Conservation (phyloP, 2,888 invertebrate genomes). For the Tribolium freemani region DNA sequence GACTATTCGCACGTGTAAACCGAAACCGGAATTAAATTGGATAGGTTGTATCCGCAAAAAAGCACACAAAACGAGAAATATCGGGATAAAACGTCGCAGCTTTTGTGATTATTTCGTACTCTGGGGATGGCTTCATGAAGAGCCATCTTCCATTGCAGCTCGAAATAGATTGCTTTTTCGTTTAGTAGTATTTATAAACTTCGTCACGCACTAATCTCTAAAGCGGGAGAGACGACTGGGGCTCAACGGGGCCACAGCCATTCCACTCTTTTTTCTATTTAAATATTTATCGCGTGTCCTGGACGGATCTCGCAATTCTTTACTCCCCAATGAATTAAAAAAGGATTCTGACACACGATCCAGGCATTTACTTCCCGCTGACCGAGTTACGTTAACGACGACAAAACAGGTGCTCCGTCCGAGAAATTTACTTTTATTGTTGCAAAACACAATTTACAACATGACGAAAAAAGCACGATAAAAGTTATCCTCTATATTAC, state of each 20-base stretch:
- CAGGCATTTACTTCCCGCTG: conserved; percentile 42
- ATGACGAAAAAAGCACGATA: neutral
- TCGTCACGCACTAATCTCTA: conserved; percentile 56
- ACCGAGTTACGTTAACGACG: neutral
- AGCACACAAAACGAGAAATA: neutral
- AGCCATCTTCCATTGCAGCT: conserved; percentile 21
- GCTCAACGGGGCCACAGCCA: conserved; percentile 20
- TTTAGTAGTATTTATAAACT: conserved; percentile 55
- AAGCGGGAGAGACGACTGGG: conserved; percentile 37
- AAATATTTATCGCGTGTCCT: conserved; percentile 57
- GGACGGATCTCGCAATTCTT: conserved; percentile 48
- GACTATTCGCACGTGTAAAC: neutral
- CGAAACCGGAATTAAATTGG: conserved; percentile 14
- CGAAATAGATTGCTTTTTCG: conserved; percentile 53
- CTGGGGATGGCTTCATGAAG: conserved; percentile 19
- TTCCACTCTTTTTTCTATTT: conserved; percentile 52
- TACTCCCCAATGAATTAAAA: conserved; percentile 53
- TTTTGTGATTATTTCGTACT: conserved; percentile 17
- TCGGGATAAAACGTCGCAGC: neutral
- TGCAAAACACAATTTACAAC: conserved; percentile 18
- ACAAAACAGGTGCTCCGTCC: conserved; percentile 27
- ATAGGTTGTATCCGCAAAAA: neutral
- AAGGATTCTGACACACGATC: conserved; percentile 52
- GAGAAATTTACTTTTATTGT: conserved; percentile 24
- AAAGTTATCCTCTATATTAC: conserved; percentile 30